phyloP scores from a whole-genome alignment of 2,888 invertebrate genomes.

The Caenorhabditis auriculariae region DNA sequence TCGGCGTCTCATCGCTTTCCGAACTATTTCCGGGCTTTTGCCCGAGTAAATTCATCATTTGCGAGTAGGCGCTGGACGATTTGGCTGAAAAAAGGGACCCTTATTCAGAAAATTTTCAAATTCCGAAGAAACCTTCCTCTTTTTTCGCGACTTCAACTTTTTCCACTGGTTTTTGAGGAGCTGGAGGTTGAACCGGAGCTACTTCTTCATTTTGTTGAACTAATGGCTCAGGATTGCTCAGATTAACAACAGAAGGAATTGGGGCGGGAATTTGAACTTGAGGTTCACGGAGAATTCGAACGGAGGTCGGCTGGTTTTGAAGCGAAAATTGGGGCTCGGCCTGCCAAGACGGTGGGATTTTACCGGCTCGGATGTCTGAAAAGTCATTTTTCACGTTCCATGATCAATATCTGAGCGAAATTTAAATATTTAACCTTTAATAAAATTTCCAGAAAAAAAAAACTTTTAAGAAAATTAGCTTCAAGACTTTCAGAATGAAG shows the following conservation, averaged over 20 bases:
- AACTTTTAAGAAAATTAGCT: no score
- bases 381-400: background rate
- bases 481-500: no score
- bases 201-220: background rate
- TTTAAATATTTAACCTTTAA: no score
- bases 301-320: no score
- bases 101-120: background rate
- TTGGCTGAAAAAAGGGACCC: background rate
- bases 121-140: background rate
- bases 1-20: constrained; percentile 10
- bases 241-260: background rate
- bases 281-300: no score
- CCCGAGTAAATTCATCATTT: constrained; percentile 12
- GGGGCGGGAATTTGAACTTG: background rate
- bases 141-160: background rate
- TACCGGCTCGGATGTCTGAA: constrained; percentile 3
- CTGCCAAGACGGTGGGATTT: background rate
- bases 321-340: no score
- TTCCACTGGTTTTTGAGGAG: background rate
- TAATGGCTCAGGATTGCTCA: background rate
- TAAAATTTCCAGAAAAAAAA: no score
- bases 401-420: no score
- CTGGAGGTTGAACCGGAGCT: background rate
- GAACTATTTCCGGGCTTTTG: constrained; percentile 1
- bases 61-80: background rate